phyloP scores from a whole-genome alignment of 2,797 vertebrate genomes.

The Myotis vivesi region DNA sequence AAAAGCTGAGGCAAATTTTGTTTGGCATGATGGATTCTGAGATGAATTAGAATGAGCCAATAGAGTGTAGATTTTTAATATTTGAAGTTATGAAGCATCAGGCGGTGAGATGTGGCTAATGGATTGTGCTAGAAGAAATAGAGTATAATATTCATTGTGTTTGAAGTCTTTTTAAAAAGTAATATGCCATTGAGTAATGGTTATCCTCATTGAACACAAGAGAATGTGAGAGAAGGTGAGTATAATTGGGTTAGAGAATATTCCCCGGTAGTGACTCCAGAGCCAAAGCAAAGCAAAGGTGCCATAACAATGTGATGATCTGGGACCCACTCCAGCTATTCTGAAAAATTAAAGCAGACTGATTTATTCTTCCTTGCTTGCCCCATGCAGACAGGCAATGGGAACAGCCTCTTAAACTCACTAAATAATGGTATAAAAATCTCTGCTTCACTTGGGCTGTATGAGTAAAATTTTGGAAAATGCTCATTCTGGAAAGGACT shows the following conservation, averaged over 20 bases:
- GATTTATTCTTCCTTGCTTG: background rate
- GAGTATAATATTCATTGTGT: background rate
- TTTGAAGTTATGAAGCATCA: background rate
- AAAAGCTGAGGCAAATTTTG: slow-evolving; percentile 23
- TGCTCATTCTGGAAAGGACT: background rate
- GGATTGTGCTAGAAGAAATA: background rate
- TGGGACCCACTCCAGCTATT: background rate
- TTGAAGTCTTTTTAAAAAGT: background rate
- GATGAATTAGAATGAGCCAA: background rate
- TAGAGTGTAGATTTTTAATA: background rate
- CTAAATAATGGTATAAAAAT: background rate
- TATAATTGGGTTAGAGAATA: background rate
- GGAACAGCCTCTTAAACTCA: background rate
- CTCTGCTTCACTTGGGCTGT: background rate
- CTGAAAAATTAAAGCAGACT: background rate
- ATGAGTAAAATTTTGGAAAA: background rate
- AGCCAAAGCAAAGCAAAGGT: background rate
- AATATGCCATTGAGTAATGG: background rate
- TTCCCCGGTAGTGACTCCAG: background rate
- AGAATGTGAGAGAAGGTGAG: background rate
- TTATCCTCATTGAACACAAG: background rate
- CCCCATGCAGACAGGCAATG: background rate
- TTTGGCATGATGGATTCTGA: background rate
- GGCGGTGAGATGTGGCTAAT: background rate
- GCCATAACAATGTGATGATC: background rate